These are phyloP conservation scores for Centropus bengalensis DNA, from an alignment of 2,113 vertebrate species.

Conservation along the genomic window DNA sequence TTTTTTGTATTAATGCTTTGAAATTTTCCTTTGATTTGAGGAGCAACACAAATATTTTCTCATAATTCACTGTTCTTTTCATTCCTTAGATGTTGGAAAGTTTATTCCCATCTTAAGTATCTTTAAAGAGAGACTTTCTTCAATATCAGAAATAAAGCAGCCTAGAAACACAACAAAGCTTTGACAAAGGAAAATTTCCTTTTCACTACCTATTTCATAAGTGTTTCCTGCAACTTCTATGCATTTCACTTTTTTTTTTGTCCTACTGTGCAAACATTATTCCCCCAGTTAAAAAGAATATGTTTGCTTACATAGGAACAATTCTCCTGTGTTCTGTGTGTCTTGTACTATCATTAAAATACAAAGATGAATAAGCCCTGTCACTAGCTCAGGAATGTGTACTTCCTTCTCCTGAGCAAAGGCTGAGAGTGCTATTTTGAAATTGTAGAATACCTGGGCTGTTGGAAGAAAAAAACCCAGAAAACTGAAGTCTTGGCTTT, in stretches of 20 bases:
- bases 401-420: not conserved
- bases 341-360: not conserved
- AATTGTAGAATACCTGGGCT: not conserved
- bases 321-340: not conserved
- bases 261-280: not conserved
- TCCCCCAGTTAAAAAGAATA: not conserved
- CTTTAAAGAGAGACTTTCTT: slow-evolving; percentile 55
- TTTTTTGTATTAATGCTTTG: slow-evolving; percentile 59
- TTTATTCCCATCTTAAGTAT: slow-evolving; percentile 1
- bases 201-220: slow-evolving; percentile 46
- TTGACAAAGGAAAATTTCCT: slow-evolving; percentile 13
- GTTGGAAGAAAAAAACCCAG: not conserved
- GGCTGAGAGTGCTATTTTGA: not conserved
- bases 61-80: slow-evolving; percentile 49
- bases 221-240: not conserved
- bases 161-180: not conserved
- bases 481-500: not conserved
- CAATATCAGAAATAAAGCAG: slow-evolving; percentile 12
- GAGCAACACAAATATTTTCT: slow-evolving; percentile 63
- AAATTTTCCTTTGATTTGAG: slow-evolving; percentile 66
- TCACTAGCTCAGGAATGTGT: rapidly evolving
- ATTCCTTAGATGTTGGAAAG: slow-evolving; percentile 23
- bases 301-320: not conserved
- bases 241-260: not conserved
- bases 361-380: not conserved